Conservation (phyloP, 2,113 vertebrate species). For the Sphyrna mokarran region DNA sequence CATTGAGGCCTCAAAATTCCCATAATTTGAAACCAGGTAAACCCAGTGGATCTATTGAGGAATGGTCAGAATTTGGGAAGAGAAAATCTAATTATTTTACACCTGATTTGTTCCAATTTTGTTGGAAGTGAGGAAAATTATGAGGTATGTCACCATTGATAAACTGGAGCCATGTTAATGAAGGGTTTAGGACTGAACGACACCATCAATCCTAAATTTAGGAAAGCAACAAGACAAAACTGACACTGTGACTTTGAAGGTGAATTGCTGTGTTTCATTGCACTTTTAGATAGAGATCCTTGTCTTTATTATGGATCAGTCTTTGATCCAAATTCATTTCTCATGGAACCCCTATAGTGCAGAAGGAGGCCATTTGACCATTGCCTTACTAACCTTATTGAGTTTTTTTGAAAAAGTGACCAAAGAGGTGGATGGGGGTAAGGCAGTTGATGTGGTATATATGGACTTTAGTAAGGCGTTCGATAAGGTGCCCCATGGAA, state of each 20-base stretch:
- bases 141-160: background rate
- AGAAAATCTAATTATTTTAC: background rate
- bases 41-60: background rate
- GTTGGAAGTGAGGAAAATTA: background rate
- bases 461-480: too few relatives aligned
- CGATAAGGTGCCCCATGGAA: too few relatives aligned
- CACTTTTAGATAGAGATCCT: background rate
- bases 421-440: too few relatives aligned
- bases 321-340: too few relatives aligned
- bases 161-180: background rate
- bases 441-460: too few relatives aligned
- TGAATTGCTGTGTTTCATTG: background rate
- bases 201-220: background rate
- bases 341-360: too few relatives aligned
- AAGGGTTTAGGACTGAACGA: background rate
- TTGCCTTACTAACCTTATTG: too few relatives aligned
- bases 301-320: background rate
- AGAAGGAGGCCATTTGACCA: too few relatives aligned
- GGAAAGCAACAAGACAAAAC: background rate
- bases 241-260: background rate
- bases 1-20: background rate
- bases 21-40: background rate
- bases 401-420: too few relatives aligned
- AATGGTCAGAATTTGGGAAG: background rate
- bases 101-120: background rate